Base-by-base conservation (phyloP, 2,888 invertebrate genomes). In the Carterocephalus palaemon region DNA sequence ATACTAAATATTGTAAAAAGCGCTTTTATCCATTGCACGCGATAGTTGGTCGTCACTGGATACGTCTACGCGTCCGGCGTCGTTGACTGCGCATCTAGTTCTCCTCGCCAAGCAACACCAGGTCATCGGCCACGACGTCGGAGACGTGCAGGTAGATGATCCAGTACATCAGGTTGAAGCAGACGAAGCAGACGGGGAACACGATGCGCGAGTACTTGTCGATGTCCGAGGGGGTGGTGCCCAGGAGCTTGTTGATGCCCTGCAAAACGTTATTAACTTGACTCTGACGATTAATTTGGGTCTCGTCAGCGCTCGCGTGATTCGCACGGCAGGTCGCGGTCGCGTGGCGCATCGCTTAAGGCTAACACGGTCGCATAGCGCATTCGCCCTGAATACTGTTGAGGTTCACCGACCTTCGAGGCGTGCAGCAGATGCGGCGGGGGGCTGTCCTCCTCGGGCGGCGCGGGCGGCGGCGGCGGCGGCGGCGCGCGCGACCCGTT, bases 201-300 rank as follows among this genome's bases (percentile, higher is more conserved):
- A 98, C 93, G 85, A 99, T 96, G 74, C 99, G 93, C 49, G 98
- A 98, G 80, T 98, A 98, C 89, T 99, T 98, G 91, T 99, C 99
- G 87, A 99, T 99, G 88, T 97, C 98, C 78, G 97, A 97, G 43
- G 97, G 97, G 62, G 96, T 96, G 64, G 95, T 94, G 71, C 95
- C 96, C 77, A 93, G 91, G 60, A 96, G 89, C 83, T 95, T 95
- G 90, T 95, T 96, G 88, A 96, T 93, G 76, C 95, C 94, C 90
- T 90, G 83, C 10, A 79, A 81, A 67, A 53, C 59, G 56, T 46
- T 48, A 54, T 53, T 34, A 33, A 45, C 53, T 66, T 72, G 57
- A 67, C 55, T 65, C 61, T 48, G 49, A 57, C 33, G 47, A 57
- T 57, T 60, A 63, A 53, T 46, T 36, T 17, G 47, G 23, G n/a